Percentiles rank a stretch among this genome's conserved stretches.
Conservation (phyloP, 2,113 vertebrate species). For the rabbit (Oryctolagus cuniculus) region DNA sequence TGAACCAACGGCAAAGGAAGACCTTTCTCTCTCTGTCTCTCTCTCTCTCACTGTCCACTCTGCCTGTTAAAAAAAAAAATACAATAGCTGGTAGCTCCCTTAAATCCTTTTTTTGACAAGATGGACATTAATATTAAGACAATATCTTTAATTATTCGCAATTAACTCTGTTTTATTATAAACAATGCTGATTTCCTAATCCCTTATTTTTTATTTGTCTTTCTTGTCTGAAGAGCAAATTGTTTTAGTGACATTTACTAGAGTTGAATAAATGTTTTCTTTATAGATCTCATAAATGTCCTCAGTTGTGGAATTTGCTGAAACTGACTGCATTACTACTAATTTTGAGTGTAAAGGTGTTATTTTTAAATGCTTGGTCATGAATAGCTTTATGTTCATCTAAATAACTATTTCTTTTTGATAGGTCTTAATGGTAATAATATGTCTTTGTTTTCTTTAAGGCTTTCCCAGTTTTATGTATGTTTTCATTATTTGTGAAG, state of each 20-base stretch:
- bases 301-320: constrained; percentile 3
- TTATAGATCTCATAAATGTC: constrained; percentile 14
- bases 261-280: constrained; percentile 7
- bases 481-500: constrained; percentile 39
- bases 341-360: constrained; percentile 51
- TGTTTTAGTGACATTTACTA: constrained; percentile 33
- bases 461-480: constrained; percentile 18
- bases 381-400: constrained; percentile 60
- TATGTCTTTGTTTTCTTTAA: constrained; percentile 20
- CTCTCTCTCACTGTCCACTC: too few relatives aligned
- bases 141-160: not conserved
- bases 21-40: too few relatives aligned
- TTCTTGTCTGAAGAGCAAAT: not conserved
- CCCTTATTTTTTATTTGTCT: constrained; percentile 12
- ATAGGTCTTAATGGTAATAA: not conserved
- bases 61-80: too few relatives aligned
- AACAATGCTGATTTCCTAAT: constrained; percentile 32
- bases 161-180: constrained; percentile 15
- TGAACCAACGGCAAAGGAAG: too few relatives aligned
- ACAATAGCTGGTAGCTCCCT: not conserved
- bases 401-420: constrained; percentile 9
- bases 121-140: constrained; percentile 37
- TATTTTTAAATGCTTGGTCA: constrained; percentile 10
- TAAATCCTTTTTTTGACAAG: not conserved
- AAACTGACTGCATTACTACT: constrained; percentile 40